phyloP scores from a whole-genome alignment of 2,797 vertebrate genomes.

The Xenopus petersii region DNA sequence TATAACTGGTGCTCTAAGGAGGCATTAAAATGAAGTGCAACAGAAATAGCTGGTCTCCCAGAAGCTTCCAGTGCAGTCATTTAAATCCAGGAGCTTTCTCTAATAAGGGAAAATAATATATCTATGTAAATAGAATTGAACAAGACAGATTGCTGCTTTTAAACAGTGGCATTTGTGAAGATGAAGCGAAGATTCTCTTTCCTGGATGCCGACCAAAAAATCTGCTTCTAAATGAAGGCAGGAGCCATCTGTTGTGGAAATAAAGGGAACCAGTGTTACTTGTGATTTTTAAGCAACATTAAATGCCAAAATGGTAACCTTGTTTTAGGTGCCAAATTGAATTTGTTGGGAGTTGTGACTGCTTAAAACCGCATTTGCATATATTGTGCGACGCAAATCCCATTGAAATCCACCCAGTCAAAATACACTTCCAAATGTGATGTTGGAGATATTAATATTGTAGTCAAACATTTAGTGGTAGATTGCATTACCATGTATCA shows the following conservation, averaged over 20 bases:
- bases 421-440: slow-evolving; percentile 16
- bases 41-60: not conserved
- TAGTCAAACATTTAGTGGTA: slow-evolving; percentile 11
- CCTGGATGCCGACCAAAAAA: slow-evolving; percentile 62
- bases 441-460: slow-evolving; percentile 14
- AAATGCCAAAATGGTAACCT: slow-evolving; percentile 53
- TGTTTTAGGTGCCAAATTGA: slow-evolving; percentile 50
- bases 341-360: slow-evolving; percentile 44
- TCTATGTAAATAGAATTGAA: slow-evolving; percentile 39
- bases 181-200: slow-evolving; percentile 60
- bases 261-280: slow-evolving; percentile 50
- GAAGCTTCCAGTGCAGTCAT: not conserved
- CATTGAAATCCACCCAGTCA: slow-evolving; percentile 34
- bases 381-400: slow-evolving; percentile 33
- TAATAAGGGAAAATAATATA: slow-evolving; percentile 6
- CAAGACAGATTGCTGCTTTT: slow-evolving; percentile 56
- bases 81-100: slow-evolving; percentile 1
- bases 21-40: no score
- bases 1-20: no score
- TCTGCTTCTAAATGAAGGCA: slow-evolving; percentile 60
- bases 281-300: slow-evolving; percentile 52
- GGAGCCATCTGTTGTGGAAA: slow-evolving; percentile 62
- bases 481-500: not conserved
- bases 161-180: slow-evolving; percentile 65
- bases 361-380: slow-evolving; percentile 39